These are phyloP conservation scores for Orthosia cruda DNA, from an alignment of 2,888 invertebrate genomes.

Conservation along the genomic window DNA sequence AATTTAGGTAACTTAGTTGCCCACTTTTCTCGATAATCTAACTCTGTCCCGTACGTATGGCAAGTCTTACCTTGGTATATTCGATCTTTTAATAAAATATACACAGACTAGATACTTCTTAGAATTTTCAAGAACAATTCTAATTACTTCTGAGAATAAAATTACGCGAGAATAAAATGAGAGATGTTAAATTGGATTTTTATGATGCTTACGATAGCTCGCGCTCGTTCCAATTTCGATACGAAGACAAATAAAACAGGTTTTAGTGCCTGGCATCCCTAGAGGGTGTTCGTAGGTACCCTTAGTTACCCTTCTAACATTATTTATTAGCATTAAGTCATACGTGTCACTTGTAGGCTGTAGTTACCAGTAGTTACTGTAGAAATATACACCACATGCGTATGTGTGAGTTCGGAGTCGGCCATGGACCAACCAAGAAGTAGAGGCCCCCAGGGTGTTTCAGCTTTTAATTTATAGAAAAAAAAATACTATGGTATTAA, in stretches of 20 bases:
- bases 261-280: background rate
- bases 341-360: too few species aligned
- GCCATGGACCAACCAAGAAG: too few species aligned
- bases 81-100: background rate
- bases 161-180: conserved; percentile 35
- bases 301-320: background rate
- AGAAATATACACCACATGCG: too few species aligned
- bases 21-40: background rate
- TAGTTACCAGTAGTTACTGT: too few species aligned
- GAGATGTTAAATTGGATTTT: conserved; percentile 48
- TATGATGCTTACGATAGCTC: conserved; percentile 38
- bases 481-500: too few species aligned
- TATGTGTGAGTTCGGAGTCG: too few species aligned
- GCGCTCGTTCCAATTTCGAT: conserved; percentile 21
- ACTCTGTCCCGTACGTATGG: background rate
- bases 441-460: too few species aligned
- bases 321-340: too few species aligned
- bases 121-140: conserved; percentile 35
- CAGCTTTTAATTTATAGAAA: too few species aligned
- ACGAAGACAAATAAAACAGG: background rate
- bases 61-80: background rate
- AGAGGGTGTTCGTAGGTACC: background rate
- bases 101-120: background rate
- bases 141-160: conserved; percentile 53
- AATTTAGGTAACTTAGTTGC: background rate